phyloP scores from a whole-genome alignment of 2,113 vertebrate species.

The Python bivittatus region DNA sequence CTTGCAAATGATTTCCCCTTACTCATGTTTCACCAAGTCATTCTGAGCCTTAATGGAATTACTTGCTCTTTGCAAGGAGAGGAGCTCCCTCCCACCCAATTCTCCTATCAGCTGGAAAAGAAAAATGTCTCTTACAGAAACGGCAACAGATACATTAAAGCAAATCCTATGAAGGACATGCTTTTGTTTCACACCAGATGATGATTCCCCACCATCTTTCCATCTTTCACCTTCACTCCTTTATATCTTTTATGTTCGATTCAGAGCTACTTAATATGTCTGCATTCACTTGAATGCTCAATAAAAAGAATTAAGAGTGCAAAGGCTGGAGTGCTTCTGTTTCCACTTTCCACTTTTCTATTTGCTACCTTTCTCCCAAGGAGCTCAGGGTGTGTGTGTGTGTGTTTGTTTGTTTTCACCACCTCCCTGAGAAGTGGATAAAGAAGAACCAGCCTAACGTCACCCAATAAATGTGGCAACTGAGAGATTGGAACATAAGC shows the following conservation, averaged over 20 bases:
- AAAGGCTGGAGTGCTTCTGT: background rate
- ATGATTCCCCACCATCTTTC: background rate
- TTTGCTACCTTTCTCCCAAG: background rate
- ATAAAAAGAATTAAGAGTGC: background rate
- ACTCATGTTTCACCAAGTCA: slow-evolving; percentile 74
- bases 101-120: slow-evolving; percentile 70
- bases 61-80: slow-evolving; percentile 61
- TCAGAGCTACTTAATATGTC: background rate
- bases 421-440: background rate
- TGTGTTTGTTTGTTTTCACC: background rate
- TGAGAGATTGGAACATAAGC: background rate
- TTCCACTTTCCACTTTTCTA: background rate
- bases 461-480: background rate
- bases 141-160: slow-evolving; percentile 4
- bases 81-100: slow-evolving; percentile 65
- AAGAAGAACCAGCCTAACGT: background rate
- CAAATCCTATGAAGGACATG: slow-evolving; percentile 24
- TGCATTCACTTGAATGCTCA: background rate
- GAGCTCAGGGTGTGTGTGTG: background rate
- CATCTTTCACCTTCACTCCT: accelerated
- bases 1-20: slow-evolving; percentile 70
- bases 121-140: slow-evolving; percentile 49
- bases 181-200: background rate
- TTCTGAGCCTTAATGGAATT: slow-evolving; percentile 76
- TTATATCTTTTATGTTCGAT: background rate